phyloP scores from a whole-genome alignment of 2,113 vertebrate genomes.

The Heloderma charlesbogerti region DNA sequence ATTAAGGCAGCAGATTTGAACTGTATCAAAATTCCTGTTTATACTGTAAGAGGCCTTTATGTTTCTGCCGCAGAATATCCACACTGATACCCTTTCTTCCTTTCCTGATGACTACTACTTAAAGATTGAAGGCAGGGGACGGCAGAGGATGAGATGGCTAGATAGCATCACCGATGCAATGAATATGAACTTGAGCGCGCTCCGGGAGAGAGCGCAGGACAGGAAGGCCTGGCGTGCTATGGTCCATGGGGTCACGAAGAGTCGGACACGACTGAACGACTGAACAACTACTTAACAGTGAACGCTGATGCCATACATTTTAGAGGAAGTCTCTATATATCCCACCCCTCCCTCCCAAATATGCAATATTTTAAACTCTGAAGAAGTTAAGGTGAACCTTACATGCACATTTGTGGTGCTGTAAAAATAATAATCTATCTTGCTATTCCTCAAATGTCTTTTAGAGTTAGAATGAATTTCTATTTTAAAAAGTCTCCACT shows the following conservation, averaged over 20 bases:
- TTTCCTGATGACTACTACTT: neutral
- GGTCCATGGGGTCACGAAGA: too few relatives aligned
- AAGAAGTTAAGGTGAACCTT: neutral
- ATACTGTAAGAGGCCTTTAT: neutral
- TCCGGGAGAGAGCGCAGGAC: too few relatives aligned
- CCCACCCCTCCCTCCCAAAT: neutral
- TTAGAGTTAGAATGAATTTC: neutral
- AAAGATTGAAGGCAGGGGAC: too few relatives aligned
- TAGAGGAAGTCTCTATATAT: neutral
- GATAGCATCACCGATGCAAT: too few relatives aligned
- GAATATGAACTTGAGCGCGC: too few relatives aligned
- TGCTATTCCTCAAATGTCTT: neutral
- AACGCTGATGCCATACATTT: neutral
- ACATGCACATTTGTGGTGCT: neutral
- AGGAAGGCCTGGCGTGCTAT: too few relatives aligned
- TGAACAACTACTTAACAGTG: too few relatives aligned
- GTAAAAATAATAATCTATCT: neutral
- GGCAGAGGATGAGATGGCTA: too few relatives aligned
- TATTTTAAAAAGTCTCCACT: neutral
- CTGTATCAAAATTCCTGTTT: too few relatives aligned
- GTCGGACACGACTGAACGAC: too few relatives aligned
- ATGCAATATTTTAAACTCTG: neutral
- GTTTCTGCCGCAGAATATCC: neutral
- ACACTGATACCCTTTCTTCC: neutral
- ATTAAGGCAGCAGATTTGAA: neutral